A percentile compares a stretch with the other conserved stretches of the same genome.
Conservation (phyloP, 2,113 vertebrate species). For the Platycercus adscitus region DNA sequence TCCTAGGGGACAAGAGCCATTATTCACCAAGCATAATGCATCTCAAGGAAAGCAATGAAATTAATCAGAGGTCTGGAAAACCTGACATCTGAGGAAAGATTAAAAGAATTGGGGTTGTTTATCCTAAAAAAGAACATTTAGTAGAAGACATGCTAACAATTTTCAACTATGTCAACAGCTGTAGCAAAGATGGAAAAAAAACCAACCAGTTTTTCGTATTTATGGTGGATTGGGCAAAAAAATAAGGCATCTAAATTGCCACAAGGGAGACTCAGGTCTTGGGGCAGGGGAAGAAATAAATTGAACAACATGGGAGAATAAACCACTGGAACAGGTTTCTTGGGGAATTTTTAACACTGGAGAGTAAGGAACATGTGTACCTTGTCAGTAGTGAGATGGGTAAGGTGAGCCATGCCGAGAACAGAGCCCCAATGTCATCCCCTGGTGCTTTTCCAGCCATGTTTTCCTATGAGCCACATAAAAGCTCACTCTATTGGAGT, state of each 20-base stretch:
- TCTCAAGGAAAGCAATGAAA: conserved; percentile 42
- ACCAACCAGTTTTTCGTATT: neutral
- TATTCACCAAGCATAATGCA: conserved; percentile 61
- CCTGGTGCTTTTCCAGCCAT: conserved; percentile 17
- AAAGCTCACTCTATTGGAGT: conserved; percentile 53
- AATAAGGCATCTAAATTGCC: neutral
- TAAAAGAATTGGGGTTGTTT: conserved; percentile 59
- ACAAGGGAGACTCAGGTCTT: neutral
- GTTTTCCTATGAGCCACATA: conserved; percentile 22
- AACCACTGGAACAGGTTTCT: neutral
- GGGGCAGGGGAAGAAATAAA: rapidly evolving
- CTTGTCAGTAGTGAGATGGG: neutral
- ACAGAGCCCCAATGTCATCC: neutral
- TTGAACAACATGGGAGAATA: neutral
- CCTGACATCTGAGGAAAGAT: conserved; percentile 61
- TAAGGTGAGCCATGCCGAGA: neutral
- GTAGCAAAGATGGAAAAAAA: neutral
- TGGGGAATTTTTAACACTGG: neutral
- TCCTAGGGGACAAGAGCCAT: conserved; percentile 68
- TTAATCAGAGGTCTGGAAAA: conserved; percentile 64
- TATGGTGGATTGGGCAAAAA: neutral
- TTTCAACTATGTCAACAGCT: neutral
- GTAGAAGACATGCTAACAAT: neutral
- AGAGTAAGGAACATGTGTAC: rapidly evolving
- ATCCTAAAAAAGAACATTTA: conserved; percentile 35